Evolutionary conservation across 2,888 invertebrate genomes (phyloP), one percentile per base, ranked within the genome.

Genomic region (Abscondita cerata): DNA sequence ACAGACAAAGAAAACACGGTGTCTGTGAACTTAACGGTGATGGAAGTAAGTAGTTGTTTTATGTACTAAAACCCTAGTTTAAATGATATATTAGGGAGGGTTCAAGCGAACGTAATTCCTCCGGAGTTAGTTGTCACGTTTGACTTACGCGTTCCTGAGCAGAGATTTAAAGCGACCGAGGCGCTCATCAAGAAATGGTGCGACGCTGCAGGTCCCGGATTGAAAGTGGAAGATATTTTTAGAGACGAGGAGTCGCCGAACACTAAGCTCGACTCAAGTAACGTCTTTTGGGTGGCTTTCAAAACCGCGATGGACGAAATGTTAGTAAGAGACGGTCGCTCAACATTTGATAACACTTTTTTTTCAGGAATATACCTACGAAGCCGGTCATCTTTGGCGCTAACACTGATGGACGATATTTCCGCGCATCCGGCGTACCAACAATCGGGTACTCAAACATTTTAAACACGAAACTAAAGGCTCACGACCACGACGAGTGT

Each of bases 21-120:
- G 2, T 90, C 94, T 0, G 81, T 95, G 6, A 96, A 96, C 81
- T 81, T 95, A 69, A 96, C 94, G 0, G 86, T 88, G 76, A 73
- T 93, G 34, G 82, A 83, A 77, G 91, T 91, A 81, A 81, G 15
- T 31, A n/a, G 31, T n/a, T n/a, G 1, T 31, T 41, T 15, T 34
- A 15, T 11, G 12, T 1, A 9, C 25, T 25, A 15, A n/a, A n/a
- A n/a, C n/a, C 16, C 9, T 5, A 15, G 11, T 8, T 9, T 48
- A 4, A 50, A 8, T 50, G 11, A 50, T 9, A 6, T n/a, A 6
- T 9, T 3, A 88, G 86, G 96, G 96, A 61, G 97, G 97, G 88
- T 95, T 0, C 96, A 96, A 81, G 85, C 88, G 1, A 97, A 97
- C 80, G 95, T 97, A 0, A 87, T 98, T 19, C 97, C 98, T 1